Evolutionary conservation across 2,888 invertebrate genomes (phyloP).

Genomic region (Endotricha flammealis): DNA sequence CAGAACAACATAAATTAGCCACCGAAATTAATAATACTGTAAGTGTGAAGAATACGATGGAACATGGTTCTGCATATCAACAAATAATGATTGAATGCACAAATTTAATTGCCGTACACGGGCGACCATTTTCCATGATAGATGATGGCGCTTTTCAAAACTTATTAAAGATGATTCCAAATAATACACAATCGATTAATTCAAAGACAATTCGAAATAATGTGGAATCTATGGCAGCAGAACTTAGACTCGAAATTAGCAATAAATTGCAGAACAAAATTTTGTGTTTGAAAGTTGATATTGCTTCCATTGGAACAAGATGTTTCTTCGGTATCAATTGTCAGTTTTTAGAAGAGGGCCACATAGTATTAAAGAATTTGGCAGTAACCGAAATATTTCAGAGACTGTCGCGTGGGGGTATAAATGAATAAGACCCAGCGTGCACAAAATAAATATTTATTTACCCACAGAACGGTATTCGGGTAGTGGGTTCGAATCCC

Average conservation of each 20-base stretch:
- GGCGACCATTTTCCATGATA: conserved; percentile 14
- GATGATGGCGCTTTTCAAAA: conserved; percentile 14
- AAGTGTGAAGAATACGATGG: neutral
- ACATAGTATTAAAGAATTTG: too few relatives aligned
- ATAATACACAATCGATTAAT: neutral
- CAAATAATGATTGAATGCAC: conserved; percentile 10
- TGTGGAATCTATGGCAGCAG: neutral
- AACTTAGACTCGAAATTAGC: too few relatives aligned
- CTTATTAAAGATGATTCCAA: conserved; percentile 9
- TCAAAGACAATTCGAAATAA: neutral
- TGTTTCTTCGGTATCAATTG: conserved; percentile 1
- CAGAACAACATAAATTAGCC: too few relatives aligned
- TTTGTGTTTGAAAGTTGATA: conserved; percentile 2
- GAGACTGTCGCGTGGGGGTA: too few relatives aligned
- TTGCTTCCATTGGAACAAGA: conserved; percentile 3
- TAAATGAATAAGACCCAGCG: too few relatives aligned
- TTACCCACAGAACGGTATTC: too few relatives aligned
- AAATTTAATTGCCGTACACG: conserved; percentile 13
- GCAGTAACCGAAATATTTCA: too few relatives aligned
- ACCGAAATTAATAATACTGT: too few relatives aligned
- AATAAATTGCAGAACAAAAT: neutral
- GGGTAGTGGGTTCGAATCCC: too few relatives aligned
- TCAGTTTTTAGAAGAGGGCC: conserved; percentile 2
- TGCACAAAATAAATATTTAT: too few relatives aligned
- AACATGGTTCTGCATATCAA: conserved; percentile 1